phyloP scores from a whole-genome alignment of 1,140 invertebrate genomes.

The Hylaeus anthracinus region DNA sequence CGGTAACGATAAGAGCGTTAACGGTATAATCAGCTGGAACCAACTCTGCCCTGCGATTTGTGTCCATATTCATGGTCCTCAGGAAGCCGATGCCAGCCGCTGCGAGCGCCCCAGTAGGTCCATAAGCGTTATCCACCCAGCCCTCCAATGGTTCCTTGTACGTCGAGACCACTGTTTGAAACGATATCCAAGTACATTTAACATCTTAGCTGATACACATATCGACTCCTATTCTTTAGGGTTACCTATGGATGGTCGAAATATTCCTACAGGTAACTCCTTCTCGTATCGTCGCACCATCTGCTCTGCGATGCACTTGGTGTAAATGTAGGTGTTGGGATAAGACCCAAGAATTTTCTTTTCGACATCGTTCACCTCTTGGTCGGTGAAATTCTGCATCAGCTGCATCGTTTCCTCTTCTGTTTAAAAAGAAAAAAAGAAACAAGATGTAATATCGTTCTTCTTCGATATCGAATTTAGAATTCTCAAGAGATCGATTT shows the following conservation, averaged over 20 bases:
- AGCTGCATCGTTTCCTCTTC: not conserved
- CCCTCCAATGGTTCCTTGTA: slow-evolving; percentile 86
- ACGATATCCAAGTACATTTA: too few species aligned
- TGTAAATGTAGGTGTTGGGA: slow-evolving; percentile 89
- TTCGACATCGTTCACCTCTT: not conserved
- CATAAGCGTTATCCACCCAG: slow-evolving; percentile 92
- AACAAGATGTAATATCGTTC: too few species aligned
- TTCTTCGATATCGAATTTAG: too few species aligned
- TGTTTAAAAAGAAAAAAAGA: not conserved
- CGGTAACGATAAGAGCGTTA: slow-evolving; percentile 88
- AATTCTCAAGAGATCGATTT: too few species aligned
- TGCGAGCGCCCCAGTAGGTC: slow-evolving; percentile 84
- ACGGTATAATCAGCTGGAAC: slow-evolving; percentile 90
- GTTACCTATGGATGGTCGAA: slow-evolving; percentile 85
- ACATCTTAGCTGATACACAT: too few species aligned
- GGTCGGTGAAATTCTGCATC: not conserved
- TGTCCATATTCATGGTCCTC: slow-evolving; percentile 84
- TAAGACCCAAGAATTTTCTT: not conserved
- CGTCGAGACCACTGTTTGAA: slow-evolving; percentile 84
- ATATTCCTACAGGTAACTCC: slow-evolving; percentile 85
- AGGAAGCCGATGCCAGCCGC: slow-evolving; percentile 85
- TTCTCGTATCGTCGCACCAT: slow-evolving; percentile 81
- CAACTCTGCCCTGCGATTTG: slow-evolving; percentile 84
- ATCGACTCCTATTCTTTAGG: too few species aligned
- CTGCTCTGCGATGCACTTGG: slow-evolving; percentile 87